phyloP scores from a whole-genome alignment of 2,113 vertebrate species.

The Colinus virginianus region DNA sequence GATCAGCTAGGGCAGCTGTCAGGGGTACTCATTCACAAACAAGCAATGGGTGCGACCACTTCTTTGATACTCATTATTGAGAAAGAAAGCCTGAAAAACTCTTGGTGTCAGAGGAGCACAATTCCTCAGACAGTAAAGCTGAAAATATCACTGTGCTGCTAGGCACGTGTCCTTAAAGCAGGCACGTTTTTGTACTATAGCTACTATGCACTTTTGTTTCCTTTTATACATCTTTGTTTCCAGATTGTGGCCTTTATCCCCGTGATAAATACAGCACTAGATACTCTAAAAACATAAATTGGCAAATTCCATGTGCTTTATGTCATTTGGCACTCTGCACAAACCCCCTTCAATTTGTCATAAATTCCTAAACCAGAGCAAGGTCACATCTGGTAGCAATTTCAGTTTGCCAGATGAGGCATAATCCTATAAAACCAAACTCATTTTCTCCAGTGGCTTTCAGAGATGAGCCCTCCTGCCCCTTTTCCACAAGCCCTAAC shows the following conservation, averaged over 20 bases:
- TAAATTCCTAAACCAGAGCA: conserved; percentile 50
- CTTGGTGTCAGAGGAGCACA: not conserved
- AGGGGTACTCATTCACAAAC: not conserved
- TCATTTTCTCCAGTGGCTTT: conserved; percentile 36
- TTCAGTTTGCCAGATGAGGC: conserved; percentile 52
- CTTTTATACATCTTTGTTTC: not conserved
- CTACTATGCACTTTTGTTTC: not conserved
- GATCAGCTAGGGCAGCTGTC: not conserved
- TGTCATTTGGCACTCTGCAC: conserved; percentile 55
- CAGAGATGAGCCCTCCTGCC: not conserved
- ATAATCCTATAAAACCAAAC: not conserved
- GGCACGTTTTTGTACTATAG: not conserved
- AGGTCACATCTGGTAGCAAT: conserved; percentile 70
- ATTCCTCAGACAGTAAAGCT: not conserved
- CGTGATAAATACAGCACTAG: not conserved
- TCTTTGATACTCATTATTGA: not conserved
- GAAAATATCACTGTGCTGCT: not conserved
- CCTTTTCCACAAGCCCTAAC: not conserved
- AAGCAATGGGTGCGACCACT: not conserved
- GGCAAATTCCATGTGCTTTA: conserved; percentile 53
- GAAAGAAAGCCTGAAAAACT: not conserved
- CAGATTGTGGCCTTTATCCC: not conserved
- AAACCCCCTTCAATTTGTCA: conserved; percentile 33
- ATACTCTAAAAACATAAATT: not conserved
- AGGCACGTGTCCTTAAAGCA: not conserved